phyloP scores from a whole-genome alignment of 2,888 invertebrate species.

The Diloba caeruleocephala region DNA sequence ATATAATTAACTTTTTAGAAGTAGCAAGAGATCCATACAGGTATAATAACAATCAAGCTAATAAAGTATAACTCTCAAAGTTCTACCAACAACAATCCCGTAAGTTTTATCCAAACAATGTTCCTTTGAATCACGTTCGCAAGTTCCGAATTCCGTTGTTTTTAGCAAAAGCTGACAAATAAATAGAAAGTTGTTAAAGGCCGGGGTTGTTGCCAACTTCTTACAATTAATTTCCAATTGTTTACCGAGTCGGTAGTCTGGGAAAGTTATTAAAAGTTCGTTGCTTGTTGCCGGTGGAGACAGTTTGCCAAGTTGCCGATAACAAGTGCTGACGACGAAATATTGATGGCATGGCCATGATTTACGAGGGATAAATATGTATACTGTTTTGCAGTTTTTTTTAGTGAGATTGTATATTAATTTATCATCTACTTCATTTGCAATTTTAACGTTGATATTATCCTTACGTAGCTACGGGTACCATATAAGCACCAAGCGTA shows the following conservation, averaged over 20 bases:
- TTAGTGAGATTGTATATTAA: too few relatives aligned
- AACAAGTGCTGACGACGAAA: constrained; percentile 17
- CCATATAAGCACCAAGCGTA: too few relatives aligned
- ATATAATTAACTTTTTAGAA: too few relatives aligned
- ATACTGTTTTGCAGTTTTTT: too few relatives aligned
- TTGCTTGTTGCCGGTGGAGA: constrained; percentile 25
- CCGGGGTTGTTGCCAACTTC: constrained; percentile 28
- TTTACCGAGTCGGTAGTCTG: constrained; percentile 41
- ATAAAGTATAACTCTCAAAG: too few relatives aligned
- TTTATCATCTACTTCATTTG: too few relatives aligned
- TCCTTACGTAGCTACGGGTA: too few relatives aligned
- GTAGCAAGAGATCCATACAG: too few relatives aligned
- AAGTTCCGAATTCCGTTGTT: constrained; percentile 10
- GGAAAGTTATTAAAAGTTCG: constrained; percentile 54
- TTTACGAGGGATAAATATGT: too few relatives aligned
- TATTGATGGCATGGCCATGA: constrained; percentile 10
- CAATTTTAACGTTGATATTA: too few relatives aligned
- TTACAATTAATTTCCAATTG: constrained; percentile 56
- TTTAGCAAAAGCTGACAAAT: constrained; percentile 29
- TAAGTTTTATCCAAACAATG: constrained; percentile 13
- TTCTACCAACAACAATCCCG: constrained; percentile 4
- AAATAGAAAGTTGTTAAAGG: constrained; percentile 6
- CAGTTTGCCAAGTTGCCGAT: constrained; percentile 22
- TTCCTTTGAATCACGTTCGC: constrained; percentile 5
- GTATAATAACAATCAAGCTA: too few relatives aligned